phyloP scores from a whole-genome alignment of 2,113 vertebrate species.

The Bubo scandiacus region DNA sequence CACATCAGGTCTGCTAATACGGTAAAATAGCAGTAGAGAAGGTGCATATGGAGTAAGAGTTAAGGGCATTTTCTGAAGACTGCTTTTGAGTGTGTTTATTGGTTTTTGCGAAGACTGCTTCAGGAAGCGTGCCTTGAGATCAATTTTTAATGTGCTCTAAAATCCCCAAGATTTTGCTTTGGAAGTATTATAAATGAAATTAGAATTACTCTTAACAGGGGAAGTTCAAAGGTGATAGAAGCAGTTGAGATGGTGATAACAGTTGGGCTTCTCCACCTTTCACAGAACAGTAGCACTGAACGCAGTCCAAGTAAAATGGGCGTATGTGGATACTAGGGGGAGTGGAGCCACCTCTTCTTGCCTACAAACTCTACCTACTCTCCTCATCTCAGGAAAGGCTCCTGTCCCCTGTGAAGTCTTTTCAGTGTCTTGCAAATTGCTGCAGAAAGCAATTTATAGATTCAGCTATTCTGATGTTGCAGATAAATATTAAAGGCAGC shows the following conservation, averaged over 20 bases:
- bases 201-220: not conserved
- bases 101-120: not conserved
- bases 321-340: rapidly evolving
- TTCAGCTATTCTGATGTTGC: not conserved
- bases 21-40: not conserved
- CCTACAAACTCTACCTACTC: not conserved
- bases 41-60: not conserved
- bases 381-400: not conserved
- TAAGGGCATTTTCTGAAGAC: not conserved
- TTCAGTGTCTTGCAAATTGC: not conserved
- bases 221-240: not conserved
- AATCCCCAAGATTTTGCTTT: not conserved
- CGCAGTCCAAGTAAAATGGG: not conserved
- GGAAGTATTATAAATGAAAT: not conserved
- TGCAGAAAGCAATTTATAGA: not conserved
- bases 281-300: rapidly evolving
- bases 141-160: not conserved
- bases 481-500: not conserved
- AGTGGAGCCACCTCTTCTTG: not conserved
- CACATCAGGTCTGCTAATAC: not conserved
- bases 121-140: not conserved
- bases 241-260: not conserved
- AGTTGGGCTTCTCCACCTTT: not conserved
- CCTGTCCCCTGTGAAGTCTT: not conserved
- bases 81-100: not conserved